Evolutionary conservation across 1,140 invertebrate genomes (phyloP).

Genomic region (Drosophila pallidifrons): DNA sequence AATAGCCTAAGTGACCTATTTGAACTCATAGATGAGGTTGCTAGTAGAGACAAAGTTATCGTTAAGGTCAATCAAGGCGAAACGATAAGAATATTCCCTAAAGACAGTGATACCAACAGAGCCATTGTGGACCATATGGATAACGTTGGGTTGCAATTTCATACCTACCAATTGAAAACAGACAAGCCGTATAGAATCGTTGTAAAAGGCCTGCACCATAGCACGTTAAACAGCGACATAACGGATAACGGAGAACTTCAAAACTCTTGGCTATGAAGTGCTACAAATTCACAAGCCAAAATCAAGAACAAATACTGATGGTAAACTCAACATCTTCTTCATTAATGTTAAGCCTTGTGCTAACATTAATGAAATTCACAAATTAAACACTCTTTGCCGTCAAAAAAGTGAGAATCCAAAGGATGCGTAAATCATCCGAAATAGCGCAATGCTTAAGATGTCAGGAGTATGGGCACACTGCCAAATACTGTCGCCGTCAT

Average conservation of each 20-base stretch:
- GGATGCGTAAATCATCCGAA: no score
- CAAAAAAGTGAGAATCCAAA: no score
- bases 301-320: no score
- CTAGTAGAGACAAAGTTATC: neutral
- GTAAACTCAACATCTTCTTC: no score
- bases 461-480: no score
- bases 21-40: neutral
- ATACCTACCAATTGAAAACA: conserved; percentile 18
- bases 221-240: neutral
- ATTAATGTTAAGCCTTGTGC: no score
- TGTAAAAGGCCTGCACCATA: no score
- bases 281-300: conserved; percentile 30
- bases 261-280: neutral
- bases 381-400: no score
- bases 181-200: neutral
- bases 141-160: conserved; percentile 2
- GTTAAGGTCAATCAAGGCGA: conserved; percentile 17
- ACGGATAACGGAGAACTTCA: neutral
- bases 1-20: no score
- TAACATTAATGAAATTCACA: no score
- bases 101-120: conserved; percentile 4
- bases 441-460: no score
- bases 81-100: conserved; percentile 20
- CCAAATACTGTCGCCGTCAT: no score
- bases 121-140: conserved; percentile 17